Conservation (phyloP, 2,888 invertebrate genomes). For the Machimus atricapillus region DNA sequence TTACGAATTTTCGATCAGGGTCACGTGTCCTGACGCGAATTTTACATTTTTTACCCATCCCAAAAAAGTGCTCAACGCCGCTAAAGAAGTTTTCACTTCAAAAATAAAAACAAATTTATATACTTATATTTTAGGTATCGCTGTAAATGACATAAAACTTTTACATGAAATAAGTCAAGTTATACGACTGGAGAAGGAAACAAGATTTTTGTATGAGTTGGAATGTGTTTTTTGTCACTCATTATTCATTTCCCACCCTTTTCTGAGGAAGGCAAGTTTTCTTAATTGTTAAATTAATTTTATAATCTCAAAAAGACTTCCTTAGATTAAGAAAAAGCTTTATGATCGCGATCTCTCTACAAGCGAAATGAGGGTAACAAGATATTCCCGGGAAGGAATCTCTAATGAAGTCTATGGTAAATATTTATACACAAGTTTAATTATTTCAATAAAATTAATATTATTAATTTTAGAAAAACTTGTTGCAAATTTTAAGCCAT, state of each 20-base stretch:
- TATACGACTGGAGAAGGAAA: slow-evolving; percentile 50
- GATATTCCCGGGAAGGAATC: slow-evolving; percentile 43
- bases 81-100: too few relatives aligned
- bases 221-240: slow-evolving; percentile 49
- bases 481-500: slow-evolving; percentile 41
- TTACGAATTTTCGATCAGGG: too few relatives aligned
- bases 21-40: too few relatives aligned
- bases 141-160: slow-evolving; percentile 64
- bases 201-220: slow-evolving; percentile 49
- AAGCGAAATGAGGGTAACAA: slow-evolving; percentile 40
- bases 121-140: slow-evolving; percentile 62
- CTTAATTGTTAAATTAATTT: not conserved
- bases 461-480: slow-evolving; percentile 35
- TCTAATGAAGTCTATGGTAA: slow-evolving; percentile 44
- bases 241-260: slow-evolving; percentile 46
- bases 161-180: slow-evolving; percentile 54
- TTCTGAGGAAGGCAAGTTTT: slow-evolving; percentile 47
- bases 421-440: not conserved
- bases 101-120: too few relatives aligned
- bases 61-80: too few relatives aligned
- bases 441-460: not conserved
- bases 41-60: too few relatives aligned
- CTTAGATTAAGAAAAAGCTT: slow-evolving; percentile 43
- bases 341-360: slow-evolving; percentile 43
- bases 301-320: not conserved